A percentile compares a stretch with the other conserved stretches of the same genome.
Conservation (phyloP, 1,140 invertebrate genomes). For the Cyclargus thomasi region DNA sequence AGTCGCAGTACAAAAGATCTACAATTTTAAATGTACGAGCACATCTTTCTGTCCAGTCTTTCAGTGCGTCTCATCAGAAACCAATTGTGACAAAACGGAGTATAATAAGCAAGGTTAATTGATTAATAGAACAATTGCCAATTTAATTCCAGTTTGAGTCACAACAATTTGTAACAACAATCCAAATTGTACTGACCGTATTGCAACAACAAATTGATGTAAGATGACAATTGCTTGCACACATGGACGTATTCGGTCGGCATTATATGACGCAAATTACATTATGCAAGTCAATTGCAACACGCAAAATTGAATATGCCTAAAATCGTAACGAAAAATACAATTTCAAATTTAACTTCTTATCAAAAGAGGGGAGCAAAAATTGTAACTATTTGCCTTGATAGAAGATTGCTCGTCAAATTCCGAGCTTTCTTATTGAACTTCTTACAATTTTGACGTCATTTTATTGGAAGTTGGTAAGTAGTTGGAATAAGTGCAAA, state of each 20-base stretch:
- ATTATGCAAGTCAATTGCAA: not conserved
- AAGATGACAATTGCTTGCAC: conserved; percentile 5
- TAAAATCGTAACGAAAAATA: not conserved
- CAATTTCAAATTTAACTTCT: too few relatives aligned
- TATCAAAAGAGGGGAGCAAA: too few relatives aligned
- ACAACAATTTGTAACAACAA: not conserved
- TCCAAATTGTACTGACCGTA: not conserved
- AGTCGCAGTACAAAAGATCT: not conserved
- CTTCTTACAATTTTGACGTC: too few relatives aligned
- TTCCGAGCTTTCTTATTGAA: too few relatives aligned
- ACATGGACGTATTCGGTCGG: not conserved
- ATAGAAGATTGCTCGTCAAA: too few relatives aligned
- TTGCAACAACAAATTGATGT: conserved; percentile 10
- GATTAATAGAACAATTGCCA: not conserved
- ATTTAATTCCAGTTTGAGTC: not conserved
- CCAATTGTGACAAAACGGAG: too few relatives aligned
- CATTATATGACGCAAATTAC: conserved; percentile 1
- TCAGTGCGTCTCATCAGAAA: too few relatives aligned
- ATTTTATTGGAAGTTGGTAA: too few relatives aligned
- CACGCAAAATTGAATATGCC: not conserved
- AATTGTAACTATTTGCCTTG: too few relatives aligned
- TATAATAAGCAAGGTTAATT: not conserved
- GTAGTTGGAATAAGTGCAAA: too few relatives aligned
- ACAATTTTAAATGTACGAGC: too few relatives aligned
- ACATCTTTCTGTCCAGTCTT: too few relatives aligned